phyloP scores from a whole-genome alignment of 2,888 invertebrate genomes.

The Cerastis leucographa region DNA sequence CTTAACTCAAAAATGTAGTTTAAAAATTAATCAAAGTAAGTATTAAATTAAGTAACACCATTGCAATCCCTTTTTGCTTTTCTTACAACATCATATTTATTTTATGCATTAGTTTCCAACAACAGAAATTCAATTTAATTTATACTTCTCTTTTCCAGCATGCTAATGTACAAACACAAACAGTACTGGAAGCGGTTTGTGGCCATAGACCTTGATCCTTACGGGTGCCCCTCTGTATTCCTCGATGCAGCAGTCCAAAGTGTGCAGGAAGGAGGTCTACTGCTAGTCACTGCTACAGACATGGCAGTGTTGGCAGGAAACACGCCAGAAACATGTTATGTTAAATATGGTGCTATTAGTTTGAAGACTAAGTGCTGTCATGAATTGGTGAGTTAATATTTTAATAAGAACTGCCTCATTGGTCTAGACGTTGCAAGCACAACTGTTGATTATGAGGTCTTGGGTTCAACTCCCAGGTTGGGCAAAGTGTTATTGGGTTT shows the following conservation, averaged over 20 bases:
- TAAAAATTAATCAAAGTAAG: too few relatives aligned
- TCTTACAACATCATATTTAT: too few relatives aligned
- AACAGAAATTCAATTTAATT: background rate
- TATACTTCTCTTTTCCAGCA: constrained; percentile 88
- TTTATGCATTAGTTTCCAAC: too few relatives aligned
- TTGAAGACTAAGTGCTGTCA: constrained; percentile 97
- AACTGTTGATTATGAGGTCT: too few relatives aligned
- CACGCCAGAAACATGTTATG: constrained; percentile 97
- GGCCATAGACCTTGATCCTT: constrained; percentile 98
- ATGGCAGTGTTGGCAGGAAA: constrained; percentile 99
- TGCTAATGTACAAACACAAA: constrained; percentile 96
- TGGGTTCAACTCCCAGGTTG: too few relatives aligned
- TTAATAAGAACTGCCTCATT: too few relatives aligned
- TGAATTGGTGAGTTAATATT: constrained; percentile 94
- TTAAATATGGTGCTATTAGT: constrained; percentile 98
- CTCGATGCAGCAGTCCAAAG: constrained; percentile 97
- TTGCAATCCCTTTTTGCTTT: too few relatives aligned
- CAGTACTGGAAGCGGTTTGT: constrained; percentile 93
- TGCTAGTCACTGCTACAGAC: constrained; percentile 99
- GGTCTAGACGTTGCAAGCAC: too few relatives aligned
- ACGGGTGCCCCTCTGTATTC: constrained; percentile 98
- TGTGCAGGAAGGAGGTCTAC: constrained; percentile 95
- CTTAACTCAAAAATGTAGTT: too few relatives aligned
- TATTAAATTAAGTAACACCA: too few relatives aligned
- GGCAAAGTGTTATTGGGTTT: too few relatives aligned